Conservation (phyloP, 2,113 vertebrate genomes). For the Rhinopomastus cyanomelas region DNA sequence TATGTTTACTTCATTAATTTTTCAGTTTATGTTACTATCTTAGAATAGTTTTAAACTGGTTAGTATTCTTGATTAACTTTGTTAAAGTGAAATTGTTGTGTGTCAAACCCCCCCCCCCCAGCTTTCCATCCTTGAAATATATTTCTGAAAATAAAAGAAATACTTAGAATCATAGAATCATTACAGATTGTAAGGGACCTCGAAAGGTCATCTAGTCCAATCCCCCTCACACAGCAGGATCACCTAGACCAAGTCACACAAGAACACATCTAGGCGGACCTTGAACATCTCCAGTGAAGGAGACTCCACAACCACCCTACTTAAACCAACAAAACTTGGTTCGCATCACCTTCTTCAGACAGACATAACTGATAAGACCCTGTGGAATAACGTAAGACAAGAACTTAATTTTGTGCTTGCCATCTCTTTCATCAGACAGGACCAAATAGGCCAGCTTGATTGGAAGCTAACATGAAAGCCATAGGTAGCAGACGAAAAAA, state of each 20-base stretch:
- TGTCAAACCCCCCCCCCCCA: not conserved
- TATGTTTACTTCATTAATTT: not conserved
- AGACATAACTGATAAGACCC: not conserved
- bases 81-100: not conserved
- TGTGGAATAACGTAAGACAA: not conserved
- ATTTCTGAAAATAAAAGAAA: not conserved
- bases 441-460: not conserved
- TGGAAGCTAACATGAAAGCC: not conserved
- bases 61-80: not conserved
- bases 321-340: not conserved
- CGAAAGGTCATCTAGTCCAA: too few relatives aligned
- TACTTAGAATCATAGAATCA: too few relatives aligned
- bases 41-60: not conserved
- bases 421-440: not conserved
- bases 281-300: too few relatives aligned
- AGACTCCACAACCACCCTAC: too few relatives aligned
- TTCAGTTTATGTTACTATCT: slow-evolving; percentile 5
- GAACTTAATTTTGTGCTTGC: not conserved
- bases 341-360: not conserved
- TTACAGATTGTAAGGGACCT: too few relatives aligned
- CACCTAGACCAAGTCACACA: too few relatives aligned
- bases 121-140: not conserved
- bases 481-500: not conserved
- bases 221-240: too few relatives aligned
- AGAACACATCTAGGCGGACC: too few relatives aligned